Evolutionary conservation across 2,113 vertebrate species (phyloP).

Genomic region (Alethe castanea): DNA sequence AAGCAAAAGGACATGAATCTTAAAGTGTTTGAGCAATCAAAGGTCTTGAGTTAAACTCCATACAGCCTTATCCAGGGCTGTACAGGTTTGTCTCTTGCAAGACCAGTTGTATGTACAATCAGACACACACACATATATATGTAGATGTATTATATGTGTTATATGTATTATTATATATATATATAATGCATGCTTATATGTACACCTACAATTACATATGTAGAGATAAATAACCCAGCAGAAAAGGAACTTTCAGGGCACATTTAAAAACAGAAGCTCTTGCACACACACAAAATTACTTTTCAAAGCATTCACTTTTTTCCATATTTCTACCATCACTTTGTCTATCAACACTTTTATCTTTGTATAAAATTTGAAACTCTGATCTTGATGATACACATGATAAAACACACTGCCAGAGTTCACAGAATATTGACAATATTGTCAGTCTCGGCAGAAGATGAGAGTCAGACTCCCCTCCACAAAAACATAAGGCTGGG

Average conservation of each 20-base stretch:
- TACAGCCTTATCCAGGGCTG: background rate
- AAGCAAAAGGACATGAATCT: background rate
- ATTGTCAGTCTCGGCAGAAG: background rate
- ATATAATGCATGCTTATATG: background rate
- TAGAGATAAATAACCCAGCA: background rate
- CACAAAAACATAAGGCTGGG: background rate
- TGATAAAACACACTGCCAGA: background rate
- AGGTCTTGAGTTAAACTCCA: background rate
- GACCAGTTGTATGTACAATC: background rate
- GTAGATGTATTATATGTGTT: too few relatives aligned
- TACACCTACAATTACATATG: background rate
- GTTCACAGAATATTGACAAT: constrained; percentile 6
- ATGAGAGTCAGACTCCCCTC: background rate
- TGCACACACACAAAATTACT: background rate
- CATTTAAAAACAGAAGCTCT: background rate
- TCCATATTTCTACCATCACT: background rate
- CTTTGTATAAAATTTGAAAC: background rate
- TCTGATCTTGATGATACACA: background rate
- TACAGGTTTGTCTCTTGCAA: background rate
- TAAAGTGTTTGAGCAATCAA: background rate
- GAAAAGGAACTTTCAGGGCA: background rate
- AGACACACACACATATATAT: background rate
- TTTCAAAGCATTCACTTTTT: background rate
- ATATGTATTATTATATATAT: too few relatives aligned
- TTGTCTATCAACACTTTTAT: background rate